A percentile compares a stretch with the other conserved stretches of the same genome.
These are phyloP conservation scores for Epinotia ramella DNA, from an alignment of 2,888 invertebrate genomes.

Conservation along the genomic window DNA sequence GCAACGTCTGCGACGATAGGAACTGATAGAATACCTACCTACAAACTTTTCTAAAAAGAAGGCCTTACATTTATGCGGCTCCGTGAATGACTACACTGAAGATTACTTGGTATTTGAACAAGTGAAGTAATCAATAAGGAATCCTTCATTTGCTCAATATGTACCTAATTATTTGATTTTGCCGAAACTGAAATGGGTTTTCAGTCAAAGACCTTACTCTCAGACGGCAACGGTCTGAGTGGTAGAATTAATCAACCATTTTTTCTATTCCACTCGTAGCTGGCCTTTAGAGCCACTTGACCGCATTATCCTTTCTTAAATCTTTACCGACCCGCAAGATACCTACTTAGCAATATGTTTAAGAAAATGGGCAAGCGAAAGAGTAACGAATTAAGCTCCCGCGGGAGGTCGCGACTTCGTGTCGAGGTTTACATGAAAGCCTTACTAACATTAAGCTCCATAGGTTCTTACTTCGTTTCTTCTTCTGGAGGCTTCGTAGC, in stretches of 20 bases:
- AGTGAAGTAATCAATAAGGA: too few species aligned
- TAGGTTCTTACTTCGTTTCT: slow-evolving; percentile 52
- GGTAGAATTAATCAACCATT: slow-evolving; percentile 1
- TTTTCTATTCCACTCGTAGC: not conserved
- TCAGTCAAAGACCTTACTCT: not conserved
- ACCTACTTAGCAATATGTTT: slow-evolving; percentile 46
- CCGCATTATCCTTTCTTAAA: slow-evolving; percentile 27
- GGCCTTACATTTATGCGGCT: too few species aligned
- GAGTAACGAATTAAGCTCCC: slow-evolving; percentile 66
- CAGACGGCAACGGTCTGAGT: not conserved
- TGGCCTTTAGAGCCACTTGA: slow-evolving; percentile 3
- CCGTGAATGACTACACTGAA: too few species aligned
- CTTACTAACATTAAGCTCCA: not conserved
- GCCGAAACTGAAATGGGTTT: not conserved
- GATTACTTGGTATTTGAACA: too few species aligned
- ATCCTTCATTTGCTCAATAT: not conserved
- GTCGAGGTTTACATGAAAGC: not conserved
- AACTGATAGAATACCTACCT: not conserved
- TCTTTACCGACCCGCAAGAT: slow-evolving; percentile 34
- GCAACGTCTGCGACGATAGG: not conserved
- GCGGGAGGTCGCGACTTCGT: slow-evolving; percentile 52
- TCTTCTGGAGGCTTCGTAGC: slow-evolving; percentile 56
- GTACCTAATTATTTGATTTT: not conserved
- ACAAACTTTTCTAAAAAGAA: too few species aligned
- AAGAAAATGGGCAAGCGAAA: slow-evolving; percentile 62